phyloP scores from a whole-genome alignment of 1,140 invertebrate species.

The Cotesia chilonis region DNA sequence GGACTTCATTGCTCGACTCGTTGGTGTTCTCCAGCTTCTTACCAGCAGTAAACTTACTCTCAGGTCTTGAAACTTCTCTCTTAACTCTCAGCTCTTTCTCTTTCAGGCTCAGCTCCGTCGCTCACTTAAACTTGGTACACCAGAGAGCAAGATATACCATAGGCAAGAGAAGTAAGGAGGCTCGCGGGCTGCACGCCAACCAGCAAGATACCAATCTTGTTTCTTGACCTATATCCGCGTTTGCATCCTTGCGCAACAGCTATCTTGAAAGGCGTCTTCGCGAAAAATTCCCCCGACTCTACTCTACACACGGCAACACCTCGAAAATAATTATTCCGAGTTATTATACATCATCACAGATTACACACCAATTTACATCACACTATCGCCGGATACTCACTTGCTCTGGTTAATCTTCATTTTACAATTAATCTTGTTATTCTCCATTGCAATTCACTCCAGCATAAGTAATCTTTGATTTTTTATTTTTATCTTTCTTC shows the following conservation, averaged over 20 bases:
- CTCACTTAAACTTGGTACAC: neutral
- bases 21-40: neutral
- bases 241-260: constrained; percentile 60
- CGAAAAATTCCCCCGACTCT: constrained; percentile 45
- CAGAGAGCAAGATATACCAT: no score
- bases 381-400: no score
- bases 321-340: neutral
- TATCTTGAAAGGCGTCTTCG: constrained; percentile 55
- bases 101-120: constrained; percentile 13
- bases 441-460: no score
- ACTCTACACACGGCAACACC: no score
- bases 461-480: no score
- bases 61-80: constrained; percentile 14
- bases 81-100: constrained; percentile 2
- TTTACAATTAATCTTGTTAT: no score
- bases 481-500: no score
- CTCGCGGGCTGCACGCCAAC: constrained; percentile 43
- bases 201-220: constrained; percentile 62
- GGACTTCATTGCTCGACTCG: constrained; percentile 41
- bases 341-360: neutral
- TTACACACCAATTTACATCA: neutral
- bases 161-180: neutral
- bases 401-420: no score
- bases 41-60: constrained; percentile 3
- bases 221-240: constrained; percentile 65